Percentiles rank a stretch among this genome's conserved stretches.
Conservation (phyloP, 2,113 vertebrate species). For the Pagrus major region DNA sequence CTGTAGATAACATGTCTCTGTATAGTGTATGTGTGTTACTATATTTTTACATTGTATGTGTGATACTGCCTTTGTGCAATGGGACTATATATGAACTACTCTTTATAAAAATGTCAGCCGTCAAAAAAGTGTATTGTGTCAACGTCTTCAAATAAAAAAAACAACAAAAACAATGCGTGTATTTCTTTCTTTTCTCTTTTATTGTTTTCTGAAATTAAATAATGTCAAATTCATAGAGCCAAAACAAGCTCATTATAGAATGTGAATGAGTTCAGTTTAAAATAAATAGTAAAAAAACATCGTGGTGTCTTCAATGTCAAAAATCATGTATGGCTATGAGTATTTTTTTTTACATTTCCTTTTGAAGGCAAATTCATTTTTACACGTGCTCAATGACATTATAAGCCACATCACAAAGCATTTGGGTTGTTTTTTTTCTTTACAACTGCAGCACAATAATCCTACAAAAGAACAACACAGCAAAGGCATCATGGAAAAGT, state of each 20-base stretch:
- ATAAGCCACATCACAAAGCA: constrained; percentile 30
- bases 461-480: constrained; percentile 15
- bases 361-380: constrained; percentile 24
- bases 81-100: neutral
- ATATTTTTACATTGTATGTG: neutral
- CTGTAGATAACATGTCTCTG: neutral
- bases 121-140: neutral
- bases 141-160: neutral
- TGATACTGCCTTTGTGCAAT: neutral
- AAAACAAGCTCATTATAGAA: constrained; percentile 37
- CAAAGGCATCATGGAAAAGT: constrained; percentile 48
- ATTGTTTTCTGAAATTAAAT: constrained; percentile 58
- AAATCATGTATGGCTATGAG: constrained; percentile 22
- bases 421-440: constrained; percentile 22
- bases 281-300: constrained; percentile 44
- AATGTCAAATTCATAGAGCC: constrained; percentile 7
- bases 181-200: constrained; percentile 20
- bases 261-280: constrained; percentile 22
- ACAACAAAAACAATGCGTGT: neutral
- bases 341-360: constrained; percentile 4
- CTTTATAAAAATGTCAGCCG: neutral
- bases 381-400: constrained; percentile 24
- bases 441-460: constrained; percentile 13
- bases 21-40: too few relatives aligned
- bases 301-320: constrained; percentile 1